phyloP scores from a whole-genome alignment of 64 coral and sea anemone genomes.

The Pocillopora verrucosa region DNA sequence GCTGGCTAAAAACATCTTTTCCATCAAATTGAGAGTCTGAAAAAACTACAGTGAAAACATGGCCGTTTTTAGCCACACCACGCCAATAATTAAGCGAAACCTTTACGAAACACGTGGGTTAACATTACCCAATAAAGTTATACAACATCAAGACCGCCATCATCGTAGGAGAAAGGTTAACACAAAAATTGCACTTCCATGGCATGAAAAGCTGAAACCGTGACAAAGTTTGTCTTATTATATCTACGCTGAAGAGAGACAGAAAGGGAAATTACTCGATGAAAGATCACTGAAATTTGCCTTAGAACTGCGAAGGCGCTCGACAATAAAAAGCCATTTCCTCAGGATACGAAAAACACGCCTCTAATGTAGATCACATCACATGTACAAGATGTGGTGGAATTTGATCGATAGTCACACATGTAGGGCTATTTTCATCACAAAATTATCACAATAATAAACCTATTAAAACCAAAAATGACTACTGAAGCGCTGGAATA shows the following conservation, averaged over 20 bases:
- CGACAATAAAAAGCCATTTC: not conserved
- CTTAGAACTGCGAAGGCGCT: not conserved
- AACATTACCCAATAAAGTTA: not conserved
- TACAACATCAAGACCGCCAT: slow-evolving; percentile 5
- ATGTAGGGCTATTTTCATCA: not conserved
- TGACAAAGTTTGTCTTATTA: not conserved
- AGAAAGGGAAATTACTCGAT: not conserved
- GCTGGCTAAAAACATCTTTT: not conserved
- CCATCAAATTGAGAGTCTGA: not conserved
- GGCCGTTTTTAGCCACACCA: not conserved
- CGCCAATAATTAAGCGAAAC: not conserved
- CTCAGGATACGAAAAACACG: too few relatives aligned
- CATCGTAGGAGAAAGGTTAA: not conserved
- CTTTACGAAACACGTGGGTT: not conserved
- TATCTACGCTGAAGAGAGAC: not conserved
- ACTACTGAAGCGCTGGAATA: too few relatives aligned
- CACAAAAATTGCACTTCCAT: not conserved
- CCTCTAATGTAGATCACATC: too few relatives aligned
- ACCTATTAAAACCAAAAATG: not conserved
- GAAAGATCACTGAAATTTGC: not conserved
- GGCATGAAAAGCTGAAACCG: not conserved
- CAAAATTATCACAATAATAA: not conserved
- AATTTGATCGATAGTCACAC: slow-evolving; percentile 1
- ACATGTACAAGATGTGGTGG: not conserved
- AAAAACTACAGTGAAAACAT: not conserved